Evolutionary conservation across 2,888 invertebrate species (phyloP).

Genomic region (Rhagium mordax): DNA sequence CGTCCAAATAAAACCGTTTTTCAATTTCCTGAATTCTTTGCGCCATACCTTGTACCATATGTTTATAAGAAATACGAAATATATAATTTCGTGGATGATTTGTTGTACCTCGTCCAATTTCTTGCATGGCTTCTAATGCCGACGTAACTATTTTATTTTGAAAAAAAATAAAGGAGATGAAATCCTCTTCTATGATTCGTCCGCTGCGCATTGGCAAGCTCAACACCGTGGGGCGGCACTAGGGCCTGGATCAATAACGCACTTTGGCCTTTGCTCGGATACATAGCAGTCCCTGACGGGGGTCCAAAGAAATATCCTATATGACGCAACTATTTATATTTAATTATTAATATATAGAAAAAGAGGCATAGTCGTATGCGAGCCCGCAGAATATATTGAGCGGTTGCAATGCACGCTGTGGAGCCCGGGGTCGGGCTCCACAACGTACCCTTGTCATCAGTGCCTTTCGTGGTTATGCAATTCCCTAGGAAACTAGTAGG

Average conservation of each 20-base stretch:
- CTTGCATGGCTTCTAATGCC: not conserved
- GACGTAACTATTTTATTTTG: not conserved
- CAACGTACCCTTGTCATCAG: no score
- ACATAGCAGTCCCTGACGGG: not conserved
- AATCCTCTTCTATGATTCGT: not conserved
- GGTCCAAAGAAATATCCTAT: not conserved
- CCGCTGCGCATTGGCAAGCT: conserved; percentile 2
- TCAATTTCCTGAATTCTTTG: not conserved
- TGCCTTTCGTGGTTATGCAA: no score
- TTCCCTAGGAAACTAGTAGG: not conserved
- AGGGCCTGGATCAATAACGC: conserved; percentile 1
- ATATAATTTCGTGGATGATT: not conserved
- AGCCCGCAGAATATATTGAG: no score
- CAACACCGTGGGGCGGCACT: conserved; percentile 10
- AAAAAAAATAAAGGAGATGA: not conserved
- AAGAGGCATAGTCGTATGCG: no score
- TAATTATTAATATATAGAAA: no score
- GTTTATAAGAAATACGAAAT: no score
- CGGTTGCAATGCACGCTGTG: no score
- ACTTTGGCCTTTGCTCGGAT: conserved; percentile 6
- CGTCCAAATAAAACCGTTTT: not conserved
- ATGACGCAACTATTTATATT: no score
- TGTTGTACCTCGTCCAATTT: not conserved
- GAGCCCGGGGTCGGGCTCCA: no score
- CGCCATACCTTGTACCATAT: no score